Conservation (phyloP, 1,140 invertebrate genomes). For the Cyphomyrmex costatus region DNA sequence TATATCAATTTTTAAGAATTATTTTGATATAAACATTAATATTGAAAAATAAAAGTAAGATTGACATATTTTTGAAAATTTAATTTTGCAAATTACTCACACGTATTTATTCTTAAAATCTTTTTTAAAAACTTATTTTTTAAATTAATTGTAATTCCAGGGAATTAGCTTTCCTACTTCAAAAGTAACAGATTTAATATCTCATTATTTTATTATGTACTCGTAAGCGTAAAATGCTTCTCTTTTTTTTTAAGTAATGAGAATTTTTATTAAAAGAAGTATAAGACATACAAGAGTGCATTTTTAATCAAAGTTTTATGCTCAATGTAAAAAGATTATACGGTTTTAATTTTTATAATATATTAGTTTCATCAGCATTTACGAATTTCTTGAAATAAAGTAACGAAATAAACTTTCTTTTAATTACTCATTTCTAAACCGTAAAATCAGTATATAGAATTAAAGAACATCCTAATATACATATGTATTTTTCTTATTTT, state of each 20-base stretch:
- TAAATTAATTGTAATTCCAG: not conserved
- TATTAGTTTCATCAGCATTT: not conserved
- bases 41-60: not conserved
- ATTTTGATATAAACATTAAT: not conserved
- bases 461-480: not conserved
- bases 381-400: not conserved
- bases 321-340: not conserved
- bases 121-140: not conserved
- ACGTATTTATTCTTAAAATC: not conserved
- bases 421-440: not conserved
- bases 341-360: not conserved
- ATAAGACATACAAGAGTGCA: not conserved
- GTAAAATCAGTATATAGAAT: not conserved
- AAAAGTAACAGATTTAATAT: conserved; percentile 20
- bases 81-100: not conserved
- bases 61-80: not conserved
- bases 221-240: not conserved
- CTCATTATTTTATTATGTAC: not conserved
- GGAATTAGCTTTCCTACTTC: not conserved
- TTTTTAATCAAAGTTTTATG: conserved; percentile 20
- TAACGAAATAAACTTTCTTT: not conserved
- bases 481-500: not conserved
- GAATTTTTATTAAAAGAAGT: not conserved
- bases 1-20: not conserved
- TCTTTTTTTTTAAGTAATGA: not conserved